Conservation (phyloP, 1,140 invertebrate species). For the Atta colombica region DNA sequence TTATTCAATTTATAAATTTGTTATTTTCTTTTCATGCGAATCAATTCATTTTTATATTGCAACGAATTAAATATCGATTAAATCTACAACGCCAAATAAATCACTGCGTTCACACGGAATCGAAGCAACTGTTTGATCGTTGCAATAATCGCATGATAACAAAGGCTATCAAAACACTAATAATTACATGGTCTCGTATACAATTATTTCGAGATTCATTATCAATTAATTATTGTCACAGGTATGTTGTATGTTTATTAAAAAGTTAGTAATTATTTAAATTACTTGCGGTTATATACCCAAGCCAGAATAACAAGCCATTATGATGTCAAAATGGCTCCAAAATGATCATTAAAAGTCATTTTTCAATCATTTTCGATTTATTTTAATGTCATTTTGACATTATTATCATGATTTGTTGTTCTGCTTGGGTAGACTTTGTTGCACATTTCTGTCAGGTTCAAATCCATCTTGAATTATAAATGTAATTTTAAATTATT, state of each 20-base stretch:
- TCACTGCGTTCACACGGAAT: not conserved
- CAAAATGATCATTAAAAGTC: no score
- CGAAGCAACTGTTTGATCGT: slow-evolving; percentile 16
- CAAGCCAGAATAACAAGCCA: no score
- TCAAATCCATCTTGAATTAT: not conserved
- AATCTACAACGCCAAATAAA: not conserved
- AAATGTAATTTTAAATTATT: slow-evolving; percentile 3
- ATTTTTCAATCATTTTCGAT: no score
- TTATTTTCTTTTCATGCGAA: not conserved
- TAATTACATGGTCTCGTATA: slow-evolving; percentile 43
- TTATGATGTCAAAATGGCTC: no score
- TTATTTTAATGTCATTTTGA: no score
- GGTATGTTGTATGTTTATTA: slow-evolving; percentile 59
- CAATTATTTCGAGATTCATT: slow-evolving; percentile 49
- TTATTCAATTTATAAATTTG: not conserved
- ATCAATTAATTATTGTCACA: slow-evolving; percentile 73
- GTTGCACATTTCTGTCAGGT: not conserved
- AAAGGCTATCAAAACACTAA: slow-evolving; percentile 12
- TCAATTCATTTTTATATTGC: not conserved
- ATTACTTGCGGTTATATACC: not conserved
- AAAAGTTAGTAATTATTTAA: slow-evolving; percentile 41
- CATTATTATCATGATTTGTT: no score
- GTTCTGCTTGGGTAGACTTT: not conserved
- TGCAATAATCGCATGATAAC: slow-evolving; percentile 6
- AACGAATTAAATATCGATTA: slow-evolving; percentile 12